These are phyloP conservation scores for Eilema sororculum DNA, from an alignment of 2,888 invertebrate species.

Conservation along the genomic window DNA sequence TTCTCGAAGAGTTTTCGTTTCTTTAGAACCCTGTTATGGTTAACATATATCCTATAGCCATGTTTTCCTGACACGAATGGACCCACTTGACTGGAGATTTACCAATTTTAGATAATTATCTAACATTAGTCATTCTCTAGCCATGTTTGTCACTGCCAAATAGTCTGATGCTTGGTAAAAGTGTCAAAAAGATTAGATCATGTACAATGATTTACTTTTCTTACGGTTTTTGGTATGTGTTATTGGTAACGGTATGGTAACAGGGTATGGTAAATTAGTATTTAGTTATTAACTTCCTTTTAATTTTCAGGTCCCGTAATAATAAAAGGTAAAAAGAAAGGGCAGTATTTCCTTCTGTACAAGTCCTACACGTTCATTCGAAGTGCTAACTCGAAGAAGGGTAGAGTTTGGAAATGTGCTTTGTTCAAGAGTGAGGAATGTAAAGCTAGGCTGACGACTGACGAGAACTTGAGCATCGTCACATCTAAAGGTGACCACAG, in stretches of 20 bases:
- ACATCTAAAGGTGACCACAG: slow-evolving; percentile 63
- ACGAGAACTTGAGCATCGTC: slow-evolving; percentile 72
- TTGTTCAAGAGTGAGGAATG: slow-evolving; percentile 71
- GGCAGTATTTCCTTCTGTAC: slow-evolving; percentile 68
- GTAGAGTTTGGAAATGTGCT: slow-evolving; percentile 77
- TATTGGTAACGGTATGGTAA: neutral
- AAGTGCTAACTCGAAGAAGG: slow-evolving; percentile 76
- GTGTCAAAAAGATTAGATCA: too few species aligned
- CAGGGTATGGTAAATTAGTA: neutral
- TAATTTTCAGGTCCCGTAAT: slow-evolving; percentile 71
- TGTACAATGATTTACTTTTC: too few species aligned
- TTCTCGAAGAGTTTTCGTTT: neutral
- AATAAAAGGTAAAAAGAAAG: slow-evolving; percentile 71
- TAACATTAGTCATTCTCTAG: too few species aligned
- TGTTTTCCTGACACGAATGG: too few species aligned
- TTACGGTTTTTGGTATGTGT: too few species aligned
- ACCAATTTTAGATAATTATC: too few species aligned
- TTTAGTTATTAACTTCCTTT: neutral
- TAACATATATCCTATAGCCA: neutral
- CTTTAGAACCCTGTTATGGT: neutral
- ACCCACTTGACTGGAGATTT: too few species aligned
- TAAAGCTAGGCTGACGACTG: slow-evolving; percentile 66
- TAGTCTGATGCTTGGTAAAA: neutral
- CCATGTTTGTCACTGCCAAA: too few species aligned
- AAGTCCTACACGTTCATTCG: slow-evolving; percentile 66